Percentiles rank a stretch among this genome's conserved stretches.
These are phyloP conservation scores for Vultur gryphus DNA, from an alignment of 2,797 vertebrate genomes.

Conservation along the genomic window DNA sequence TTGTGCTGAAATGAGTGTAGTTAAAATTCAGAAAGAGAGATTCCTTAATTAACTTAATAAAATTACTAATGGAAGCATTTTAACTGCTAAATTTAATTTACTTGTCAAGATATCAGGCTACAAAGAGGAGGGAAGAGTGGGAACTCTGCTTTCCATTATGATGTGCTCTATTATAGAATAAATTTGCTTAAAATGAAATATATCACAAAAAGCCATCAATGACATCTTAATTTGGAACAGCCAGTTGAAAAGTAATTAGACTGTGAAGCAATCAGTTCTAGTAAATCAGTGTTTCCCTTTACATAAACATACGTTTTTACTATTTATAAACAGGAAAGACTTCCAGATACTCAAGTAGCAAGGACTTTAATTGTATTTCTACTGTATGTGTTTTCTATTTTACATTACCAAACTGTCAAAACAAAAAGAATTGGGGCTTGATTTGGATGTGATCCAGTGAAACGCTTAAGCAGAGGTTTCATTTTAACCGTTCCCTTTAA, in stretches of 20 bases:
- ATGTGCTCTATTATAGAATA: slow-evolving; percentile 81
- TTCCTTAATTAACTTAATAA: slow-evolving; percentile 96
- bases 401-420: slow-evolving; percentile 68
- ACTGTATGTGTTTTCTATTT: slow-evolving; percentile 65
- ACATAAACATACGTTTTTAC: slow-evolving; percentile 75
- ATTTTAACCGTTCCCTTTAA: background rate
- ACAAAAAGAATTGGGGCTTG: slow-evolving; percentile 51
- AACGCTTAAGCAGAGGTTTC: background rate
- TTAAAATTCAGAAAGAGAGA: slow-evolving; percentile 87
- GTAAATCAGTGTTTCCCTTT: slow-evolving; percentile 80
- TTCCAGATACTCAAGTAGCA: slow-evolving; percentile 73
- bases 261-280: slow-evolving; percentile 80
- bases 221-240: slow-evolving; percentile 85
- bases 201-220: slow-evolving; percentile 84
- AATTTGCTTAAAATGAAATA: slow-evolving; percentile 85
- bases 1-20: slow-evolving; percentile 75
- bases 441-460: background rate
- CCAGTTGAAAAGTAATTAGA: slow-evolving; percentile 84
- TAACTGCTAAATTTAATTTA: slow-evolving; percentile 96
- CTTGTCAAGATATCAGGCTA: slow-evolving; percentile 88
- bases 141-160: slow-evolving; percentile 81
- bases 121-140: slow-evolving; percentile 78
- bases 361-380: slow-evolving; percentile 64
- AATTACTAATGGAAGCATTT: slow-evolving; percentile 94
- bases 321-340: slow-evolving; percentile 83